Evolutionary conservation across 2,888 invertebrate species (phyloP), one percentile per base, ranked within the genome.

Genomic region (Icerya purchasi): DNA sequence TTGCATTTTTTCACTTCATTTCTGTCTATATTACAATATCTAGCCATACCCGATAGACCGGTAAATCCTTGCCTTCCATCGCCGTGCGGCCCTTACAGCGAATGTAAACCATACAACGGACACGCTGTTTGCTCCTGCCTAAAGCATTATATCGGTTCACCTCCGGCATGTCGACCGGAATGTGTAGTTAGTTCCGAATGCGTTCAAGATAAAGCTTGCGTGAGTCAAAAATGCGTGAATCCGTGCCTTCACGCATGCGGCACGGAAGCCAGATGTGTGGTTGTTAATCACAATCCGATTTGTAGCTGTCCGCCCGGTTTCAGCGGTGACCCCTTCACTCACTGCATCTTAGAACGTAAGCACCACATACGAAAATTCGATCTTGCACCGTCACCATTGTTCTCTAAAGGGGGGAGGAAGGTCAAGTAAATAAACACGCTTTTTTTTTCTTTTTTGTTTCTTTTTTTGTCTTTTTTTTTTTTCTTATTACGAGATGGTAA

Each of bases 171-270:
- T 70, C 77, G 81, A 57, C 86, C 87, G 19, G 87, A 86, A 74
- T 89, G 88, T 70, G 80, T 84, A 71, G 81, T 84, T 63, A 86
- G 85, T 71, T 80, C 85, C 54, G 88, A 89, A 68, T 90, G 90
- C 71, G 73, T 82, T 66, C 83, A 82, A 68, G 84, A 86, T 68
- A 82, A 76, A 69, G 83, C 88, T 56, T 91, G 91, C 69, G 77
- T 84, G 57, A 81, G 81, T 69, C 81, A 83, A 68, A 84, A 79
- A 72, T 90, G 90, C 69, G 77, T 78, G 63, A 84, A 89, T 71
- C 88, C 88, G 55, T 90, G 89, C 70, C 76, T 80, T 50, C 85
- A 84, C 62, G 81, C 84, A n/a, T 90, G 90, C 69, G 89, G 89
- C 23, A 74, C 77, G 62, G 82, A 85, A 72, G 86, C 89, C 2